phyloP scores from a whole-genome alignment of 2,113 vertebrate genomes.

The Colius striatus region DNA sequence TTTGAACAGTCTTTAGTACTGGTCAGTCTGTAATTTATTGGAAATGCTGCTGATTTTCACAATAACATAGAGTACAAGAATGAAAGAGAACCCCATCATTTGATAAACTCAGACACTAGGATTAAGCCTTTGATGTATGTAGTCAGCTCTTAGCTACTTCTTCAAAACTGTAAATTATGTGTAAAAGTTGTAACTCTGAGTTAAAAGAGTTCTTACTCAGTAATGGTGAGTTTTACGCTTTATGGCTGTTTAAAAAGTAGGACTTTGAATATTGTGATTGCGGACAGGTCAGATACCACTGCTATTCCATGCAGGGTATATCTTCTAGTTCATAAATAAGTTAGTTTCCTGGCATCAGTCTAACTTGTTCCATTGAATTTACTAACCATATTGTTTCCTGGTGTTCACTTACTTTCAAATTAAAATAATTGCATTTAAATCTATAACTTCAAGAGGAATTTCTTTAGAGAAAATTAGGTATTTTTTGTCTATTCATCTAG shows the following conservation, averaged over 20 bases:
- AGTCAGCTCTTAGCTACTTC: constrained; percentile 47
- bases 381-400: constrained; percentile 1
- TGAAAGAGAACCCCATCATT: constrained; percentile 75
- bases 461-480: constrained; percentile 27
- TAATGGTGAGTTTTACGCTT: neutral
- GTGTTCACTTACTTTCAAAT: constrained; percentile 32
- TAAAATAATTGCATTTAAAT: constrained; percentile 42
- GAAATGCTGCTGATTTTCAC: constrained; percentile 73
- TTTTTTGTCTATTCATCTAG: constrained; percentile 25
- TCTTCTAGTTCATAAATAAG: constrained; percentile 22
- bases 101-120: constrained; percentile 65
- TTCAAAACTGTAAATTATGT: constrained; percentile 57
- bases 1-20: constrained; percentile 57
- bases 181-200: constrained; percentile 29
- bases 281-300: neutral
- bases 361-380: neutral
- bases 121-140: constrained; percentile 49
- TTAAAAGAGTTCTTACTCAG: neutral
- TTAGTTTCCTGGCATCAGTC: neutral
- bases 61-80: constrained; percentile 60
- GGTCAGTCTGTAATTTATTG: constrained; percentile 79
- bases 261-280: neutral
- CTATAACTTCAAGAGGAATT: constrained; percentile 40
- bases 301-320: constrained; percentile 12
- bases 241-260: neutral